Percentiles rank a stretch among this genome's conserved stretches.
These are phyloP conservation scores for Spodoptera litura DNA, from an alignment of 1,140 invertebrate species.

Conservation along the genomic window DNA sequence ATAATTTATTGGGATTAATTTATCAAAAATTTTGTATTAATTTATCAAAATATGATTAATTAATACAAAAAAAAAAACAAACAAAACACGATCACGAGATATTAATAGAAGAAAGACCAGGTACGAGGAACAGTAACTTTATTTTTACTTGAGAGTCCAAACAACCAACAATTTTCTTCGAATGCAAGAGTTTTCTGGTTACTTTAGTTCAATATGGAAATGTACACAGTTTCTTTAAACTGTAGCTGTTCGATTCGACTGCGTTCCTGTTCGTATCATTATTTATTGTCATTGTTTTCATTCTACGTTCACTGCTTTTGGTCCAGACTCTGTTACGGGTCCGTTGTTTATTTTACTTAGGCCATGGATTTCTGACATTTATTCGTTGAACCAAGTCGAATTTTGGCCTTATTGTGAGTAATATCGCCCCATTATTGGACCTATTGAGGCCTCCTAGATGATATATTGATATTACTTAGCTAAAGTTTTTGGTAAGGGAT, in stretches of 20 bases:
- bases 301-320: conserved; percentile 60
- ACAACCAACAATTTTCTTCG: not conserved
- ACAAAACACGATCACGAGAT: not conserved
- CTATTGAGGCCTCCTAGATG: conserved; percentile 45
- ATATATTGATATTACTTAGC: conserved; percentile 35
- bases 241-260: conserved; percentile 35
- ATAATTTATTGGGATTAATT: no score
- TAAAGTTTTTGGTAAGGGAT: conserved; percentile 22
- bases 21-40: no score
- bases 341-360: conserved; percentile 78
- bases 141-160: not conserved
- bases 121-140: not conserved
- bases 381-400: conserved; percentile 57
- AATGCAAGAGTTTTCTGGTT: not conserved
- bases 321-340: conserved; percentile 52
- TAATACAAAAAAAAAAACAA: not conserved
- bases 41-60: not conserved
- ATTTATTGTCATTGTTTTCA: conserved; percentile 78
- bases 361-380: conserved; percentile 74
- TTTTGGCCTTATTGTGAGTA: conserved; percentile 57
- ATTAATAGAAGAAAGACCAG: not conserved
- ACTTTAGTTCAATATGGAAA: conserved; percentile 15
- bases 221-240: conserved; percentile 6
- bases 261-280: conserved; percentile 61
- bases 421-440: conserved; percentile 56